These are phyloP conservation scores for Trachelipus rathkii DNA, from an alignment of 1,140 invertebrate species.

Conservation along the genomic window DNA sequence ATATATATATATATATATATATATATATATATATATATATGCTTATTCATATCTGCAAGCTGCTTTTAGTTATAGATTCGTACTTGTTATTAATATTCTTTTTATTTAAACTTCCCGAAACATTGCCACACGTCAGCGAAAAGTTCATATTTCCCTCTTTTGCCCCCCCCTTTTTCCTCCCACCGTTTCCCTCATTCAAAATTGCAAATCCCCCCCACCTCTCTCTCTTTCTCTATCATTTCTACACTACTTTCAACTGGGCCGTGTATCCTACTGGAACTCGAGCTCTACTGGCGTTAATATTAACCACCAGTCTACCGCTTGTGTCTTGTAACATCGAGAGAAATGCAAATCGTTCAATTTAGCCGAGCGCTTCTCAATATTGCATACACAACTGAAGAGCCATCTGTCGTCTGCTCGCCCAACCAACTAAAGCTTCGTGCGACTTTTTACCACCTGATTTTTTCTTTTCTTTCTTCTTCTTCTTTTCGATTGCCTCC, in stretches of 20 bases:
- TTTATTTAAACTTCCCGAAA: not conserved
- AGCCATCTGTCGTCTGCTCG: constrained; percentile 1
- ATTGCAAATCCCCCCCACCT: not conserved
- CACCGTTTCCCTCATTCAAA: not conserved
- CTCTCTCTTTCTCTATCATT: not conserved
- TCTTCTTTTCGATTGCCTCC: not conserved
- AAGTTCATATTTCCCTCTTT: not conserved
- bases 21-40: constrained; percentile 12
- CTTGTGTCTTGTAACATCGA: not conserved
- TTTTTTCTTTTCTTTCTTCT: not conserved
- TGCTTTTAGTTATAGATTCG: not conserved
- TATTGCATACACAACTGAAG: constrained; percentile 10
- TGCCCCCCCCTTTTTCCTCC: not conserved
- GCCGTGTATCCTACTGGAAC: not conserved
- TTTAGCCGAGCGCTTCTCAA: constrained; percentile 1
- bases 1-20: constrained; percentile 7
- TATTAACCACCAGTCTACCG: not conserved
- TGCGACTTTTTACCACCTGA: constrained; percentile 1
- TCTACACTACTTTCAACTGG: not conserved
- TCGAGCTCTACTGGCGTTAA: not conserved
- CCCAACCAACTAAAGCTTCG: not conserved
- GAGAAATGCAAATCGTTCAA: constrained; percentile 14
- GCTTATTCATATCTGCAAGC: not conserved
- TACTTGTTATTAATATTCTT: constrained; percentile 12
- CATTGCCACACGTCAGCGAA: not conserved